Evolutionary conservation across 2,888 invertebrate genomes (phyloP), one percentile per base, ranked within the genome.

Genomic region (Toxonevra muliebris): DNA sequence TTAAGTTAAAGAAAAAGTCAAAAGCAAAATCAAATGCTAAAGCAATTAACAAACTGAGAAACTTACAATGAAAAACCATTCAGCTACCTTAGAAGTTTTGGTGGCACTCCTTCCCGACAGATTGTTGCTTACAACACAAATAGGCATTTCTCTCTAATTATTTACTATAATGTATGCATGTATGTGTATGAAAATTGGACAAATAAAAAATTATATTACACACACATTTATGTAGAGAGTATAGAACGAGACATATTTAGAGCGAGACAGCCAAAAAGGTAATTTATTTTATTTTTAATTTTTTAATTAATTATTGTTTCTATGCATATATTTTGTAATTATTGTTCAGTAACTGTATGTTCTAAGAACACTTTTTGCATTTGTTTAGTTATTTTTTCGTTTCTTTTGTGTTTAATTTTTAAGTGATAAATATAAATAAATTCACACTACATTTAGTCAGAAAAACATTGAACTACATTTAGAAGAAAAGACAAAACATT

Each of bases 31-130:
- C 57, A 60, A 66, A 73, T 72, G 54, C 20, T n/a, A 3, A 0
- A 30, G 10, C 59, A 70, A 58, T 42, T 50, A 40, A 15, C 15
- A 40, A 53, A 48, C 66, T 62, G 30, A 55, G 75, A 79, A 76
- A 83, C 82, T 82, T 82, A 83, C 83, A 79, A 82, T 78, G 74
- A 78, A 76, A 77, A 83, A 81, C 80, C 81, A 82, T 76, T 77
- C 80, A 71, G 77, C 76, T 73, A 77, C 74, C 74, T 80, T 78
- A 75, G 75, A 75, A 76, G 76, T 72, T 74, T 76, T 71, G 71
- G 68, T 58, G 61, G 66, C 68, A 62, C 69, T 74, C 67, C 72
- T 69, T 69, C 73, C 73, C 30, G 74, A 53, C 66, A 76, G 62
- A 65, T 69, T 73, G 53, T 73, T 75, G 71, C 72, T 74, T 68